A percentile compares a stretch with the other conserved stretches of the same genome.
Evolutionary conservation across 1,140 invertebrate genomes (phyloP).

Genomic region (Drosophila nigromelanica): DNA sequence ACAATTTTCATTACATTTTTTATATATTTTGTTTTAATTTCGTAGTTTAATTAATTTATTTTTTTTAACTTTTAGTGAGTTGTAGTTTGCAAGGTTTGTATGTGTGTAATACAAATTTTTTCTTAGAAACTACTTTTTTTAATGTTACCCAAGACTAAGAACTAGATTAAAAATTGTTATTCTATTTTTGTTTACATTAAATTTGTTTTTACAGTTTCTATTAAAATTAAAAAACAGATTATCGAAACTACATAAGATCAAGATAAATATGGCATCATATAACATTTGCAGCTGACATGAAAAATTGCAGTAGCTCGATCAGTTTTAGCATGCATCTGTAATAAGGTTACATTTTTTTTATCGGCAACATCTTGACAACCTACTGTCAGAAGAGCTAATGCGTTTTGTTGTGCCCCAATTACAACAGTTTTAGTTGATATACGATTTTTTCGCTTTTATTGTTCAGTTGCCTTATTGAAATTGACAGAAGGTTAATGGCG

Average conservation of each 20-base stretch:
- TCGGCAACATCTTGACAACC: constrained; percentile 40
- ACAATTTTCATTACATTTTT: too few relatives aligned
- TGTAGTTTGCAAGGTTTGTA: too few relatives aligned
- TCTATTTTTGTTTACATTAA: too few relatives aligned
- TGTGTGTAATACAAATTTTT: not conserved
- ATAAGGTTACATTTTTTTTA: constrained; percentile 12
- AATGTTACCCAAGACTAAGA: too few relatives aligned
- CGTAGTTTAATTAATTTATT: too few relatives aligned
- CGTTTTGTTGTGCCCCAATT: constrained; percentile 52
- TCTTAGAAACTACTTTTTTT: not conserved
- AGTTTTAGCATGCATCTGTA: not conserved
- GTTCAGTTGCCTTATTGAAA: constrained; percentile 71
- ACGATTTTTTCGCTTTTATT: constrained; percentile 22
- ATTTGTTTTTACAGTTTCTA: too few relatives aligned
- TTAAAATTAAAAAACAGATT: too few relatives aligned
- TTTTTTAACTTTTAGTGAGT: too few relatives aligned
- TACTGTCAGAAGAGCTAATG: constrained; percentile 33
- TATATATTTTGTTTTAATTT: too few relatives aligned
- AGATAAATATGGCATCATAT: constrained; percentile 1
- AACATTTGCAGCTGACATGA: constrained; percentile 6
- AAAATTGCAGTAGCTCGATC: not conserved
- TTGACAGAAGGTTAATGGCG: constrained; percentile 81
- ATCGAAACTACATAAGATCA: not conserved
- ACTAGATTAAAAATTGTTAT: too few relatives aligned
- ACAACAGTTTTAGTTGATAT: constrained; percentile 63